phyloP scores from a whole-genome alignment of 2,113 vertebrate species.

The Marcusenius ussheri region DNA sequence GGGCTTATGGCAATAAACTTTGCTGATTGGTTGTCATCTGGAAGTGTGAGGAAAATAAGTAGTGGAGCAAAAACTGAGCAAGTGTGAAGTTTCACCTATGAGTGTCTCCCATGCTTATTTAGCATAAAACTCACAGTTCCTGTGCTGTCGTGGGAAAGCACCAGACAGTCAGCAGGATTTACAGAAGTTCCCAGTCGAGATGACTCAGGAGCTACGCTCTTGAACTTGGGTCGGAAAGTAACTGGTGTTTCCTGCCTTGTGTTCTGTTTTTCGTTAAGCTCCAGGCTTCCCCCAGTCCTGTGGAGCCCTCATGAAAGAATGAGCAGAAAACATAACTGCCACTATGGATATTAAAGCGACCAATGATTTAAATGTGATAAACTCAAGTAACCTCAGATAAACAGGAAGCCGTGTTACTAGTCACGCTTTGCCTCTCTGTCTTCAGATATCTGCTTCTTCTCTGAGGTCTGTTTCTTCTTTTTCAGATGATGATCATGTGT shows the following conservation, averaged over 20 bases:
- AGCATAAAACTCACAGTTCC: background rate
- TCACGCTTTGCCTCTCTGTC: background rate
- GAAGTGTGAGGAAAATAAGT: background rate
- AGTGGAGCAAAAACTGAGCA: background rate
- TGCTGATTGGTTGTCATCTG: background rate
- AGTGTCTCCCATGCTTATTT: background rate
- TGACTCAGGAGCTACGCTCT: background rate
- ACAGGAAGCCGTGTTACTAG: background rate
- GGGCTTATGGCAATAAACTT: background rate
- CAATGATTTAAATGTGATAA: background rate
- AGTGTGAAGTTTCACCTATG: background rate
- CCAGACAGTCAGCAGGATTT: background rate
- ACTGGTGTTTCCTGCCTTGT: background rate
- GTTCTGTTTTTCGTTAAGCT: background rate
- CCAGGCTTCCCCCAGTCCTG: background rate
- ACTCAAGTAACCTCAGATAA: background rate
- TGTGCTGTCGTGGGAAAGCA: background rate
- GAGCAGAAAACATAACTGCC: background rate
- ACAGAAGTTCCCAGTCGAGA: background rate
- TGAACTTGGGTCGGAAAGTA: background rate
- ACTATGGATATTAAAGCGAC: background rate
- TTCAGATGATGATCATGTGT: slow-evolving; percentile 57
- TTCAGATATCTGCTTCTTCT: background rate
- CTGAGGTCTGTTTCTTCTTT: background rate
- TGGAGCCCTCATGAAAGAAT: background rate